Base-by-base conservation (phyloP, 2,113 vertebrate genomes). In the Phrynosoma platyrhinos region DNA sequence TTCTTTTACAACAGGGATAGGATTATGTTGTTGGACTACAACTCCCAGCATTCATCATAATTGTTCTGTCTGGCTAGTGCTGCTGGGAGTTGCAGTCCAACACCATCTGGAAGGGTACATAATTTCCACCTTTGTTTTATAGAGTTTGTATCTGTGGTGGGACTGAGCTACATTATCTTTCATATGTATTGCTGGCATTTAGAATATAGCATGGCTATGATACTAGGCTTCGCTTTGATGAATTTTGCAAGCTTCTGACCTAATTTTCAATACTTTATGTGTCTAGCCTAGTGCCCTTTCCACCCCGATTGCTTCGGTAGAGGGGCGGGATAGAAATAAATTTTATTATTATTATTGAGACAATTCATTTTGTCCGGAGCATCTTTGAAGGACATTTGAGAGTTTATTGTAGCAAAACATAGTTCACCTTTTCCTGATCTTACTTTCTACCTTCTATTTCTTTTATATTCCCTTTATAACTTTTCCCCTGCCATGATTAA, bases 401-500 rank as follows among this genome's bases (percentile, higher is more conserved):
- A 72, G 16, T 74, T 2, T 75, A 77, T 64, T 75, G 68, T 14
- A 40, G 72, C 20, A 20, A 75, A 30, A 30, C 68, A 71, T 12
- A 30, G 68, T 30, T 30, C 68, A 71, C 9, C 6, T 9, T 27
- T 9, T 1, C 6, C 5, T 16, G 58, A 62, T 62, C n/a, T 82
- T 66, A 82, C 21, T 42, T 66, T 18, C 23, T 42, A 55, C 12
- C 23, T 55, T 13, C 47, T 36, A 52, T 80, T 87, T 0, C 78
- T 77, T n/a, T 32, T 82, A 8, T 13, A 20, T 62, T 47, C 40
- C 58, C 85, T 82, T 36, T 23, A 27, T 88, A 92, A 27, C 2
- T 0, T 52, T 23, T 76, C 82, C 90, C 87, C 58, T 94, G 64
- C 16, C 27, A 2, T 83, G 90, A 86, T 94, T 92, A 94, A 85